Conservation (phyloP, 2,113 vertebrate species). For the Genyomyrus donnyi region DNA sequence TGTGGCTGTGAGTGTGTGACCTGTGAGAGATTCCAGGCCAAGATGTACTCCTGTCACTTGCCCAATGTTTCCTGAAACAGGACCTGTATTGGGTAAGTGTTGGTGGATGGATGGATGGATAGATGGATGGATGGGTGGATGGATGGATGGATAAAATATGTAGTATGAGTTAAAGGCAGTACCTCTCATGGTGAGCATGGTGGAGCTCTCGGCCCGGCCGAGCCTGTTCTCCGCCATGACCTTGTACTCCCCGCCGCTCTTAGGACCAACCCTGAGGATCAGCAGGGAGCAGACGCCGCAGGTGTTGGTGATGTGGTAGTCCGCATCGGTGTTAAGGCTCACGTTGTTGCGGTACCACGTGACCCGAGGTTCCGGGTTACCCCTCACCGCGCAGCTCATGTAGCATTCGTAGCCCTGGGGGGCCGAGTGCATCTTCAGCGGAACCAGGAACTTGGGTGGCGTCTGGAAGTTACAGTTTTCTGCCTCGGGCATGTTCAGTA, state of each 20-base stretch:
- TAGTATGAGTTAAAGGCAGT: background rate
- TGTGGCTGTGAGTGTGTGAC: background rate
- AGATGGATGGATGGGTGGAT: too few relatives aligned
- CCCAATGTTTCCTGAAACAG: background rate
- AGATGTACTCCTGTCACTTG: background rate
- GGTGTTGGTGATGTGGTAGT: slow-evolving; percentile 64
- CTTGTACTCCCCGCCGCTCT: background rate
- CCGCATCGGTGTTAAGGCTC: slow-evolving; percentile 58
- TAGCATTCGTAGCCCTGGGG: background rate
- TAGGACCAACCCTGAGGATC: slow-evolving; percentile 55
- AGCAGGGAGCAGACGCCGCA: slow-evolving; percentile 78
- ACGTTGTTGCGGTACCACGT: slow-evolving; percentile 71
- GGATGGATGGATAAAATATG: background rate
- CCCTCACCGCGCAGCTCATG: background rate
- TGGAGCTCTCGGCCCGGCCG: background rate
- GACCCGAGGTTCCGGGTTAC: slow-evolving; percentile 51
- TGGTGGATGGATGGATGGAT: background rate
- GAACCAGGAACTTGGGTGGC: background rate
- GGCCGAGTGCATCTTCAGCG: background rate
- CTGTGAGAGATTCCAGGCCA: background rate
- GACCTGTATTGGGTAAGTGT: background rate
- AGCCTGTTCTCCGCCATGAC: background rate
- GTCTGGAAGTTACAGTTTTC: background rate
- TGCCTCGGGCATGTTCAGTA: background rate
- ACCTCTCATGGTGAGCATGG: background rate